Base-by-base conservation (phyloP, 1,140 invertebrate species). In the Fopius arisanus region DNA sequence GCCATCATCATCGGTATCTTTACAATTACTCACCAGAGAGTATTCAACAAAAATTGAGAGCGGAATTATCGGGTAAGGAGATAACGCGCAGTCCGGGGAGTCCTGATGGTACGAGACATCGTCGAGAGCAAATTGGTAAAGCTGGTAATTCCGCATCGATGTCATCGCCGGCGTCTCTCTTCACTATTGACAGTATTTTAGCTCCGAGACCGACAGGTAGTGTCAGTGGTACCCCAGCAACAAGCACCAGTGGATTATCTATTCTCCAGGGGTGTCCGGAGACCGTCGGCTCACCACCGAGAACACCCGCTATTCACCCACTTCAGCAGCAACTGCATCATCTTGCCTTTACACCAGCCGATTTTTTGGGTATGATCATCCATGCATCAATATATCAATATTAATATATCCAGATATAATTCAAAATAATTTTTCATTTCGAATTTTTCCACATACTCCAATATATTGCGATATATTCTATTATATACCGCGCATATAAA, bases 161-260 rank as follows among this genome's bases (percentile, higher is more conserved):
- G 75, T 82, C 89, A 14, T 88, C 89, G 9, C 89, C 91, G 1
- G 89, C 92, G 59, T 94, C 93, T 31, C 87, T 93, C 33, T 95
- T 95, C 81, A 95, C 93, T 75, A 95, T 95, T 77, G 94, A 95
- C 84, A 94, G 93, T 85, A 94, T 95, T 70, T 85, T 95, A 79
- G 93, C 92, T 21, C 91, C 92, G 28, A 86, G 90, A 12, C 88
- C 89, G 2, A 75, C 81, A 9, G 80, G 79, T 33, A 83, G 81
- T 33, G 74, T 83, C 12, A 82, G 76, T 0, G 75, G 79, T 65
- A 72, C 31, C 31, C 40, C 76, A 0, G 77, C 79, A 1, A 70
- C 81, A 41, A 74, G 78, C 51, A 66, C 73, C 3, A 74, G 73
- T 26, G 74, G 19, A 62, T 79, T 26, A n/a, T 16, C 19, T 21